These are phyloP conservation scores for Catharus minimus DNA, from an alignment of 2,113 vertebrate genomes.

Conservation along the genomic window DNA sequence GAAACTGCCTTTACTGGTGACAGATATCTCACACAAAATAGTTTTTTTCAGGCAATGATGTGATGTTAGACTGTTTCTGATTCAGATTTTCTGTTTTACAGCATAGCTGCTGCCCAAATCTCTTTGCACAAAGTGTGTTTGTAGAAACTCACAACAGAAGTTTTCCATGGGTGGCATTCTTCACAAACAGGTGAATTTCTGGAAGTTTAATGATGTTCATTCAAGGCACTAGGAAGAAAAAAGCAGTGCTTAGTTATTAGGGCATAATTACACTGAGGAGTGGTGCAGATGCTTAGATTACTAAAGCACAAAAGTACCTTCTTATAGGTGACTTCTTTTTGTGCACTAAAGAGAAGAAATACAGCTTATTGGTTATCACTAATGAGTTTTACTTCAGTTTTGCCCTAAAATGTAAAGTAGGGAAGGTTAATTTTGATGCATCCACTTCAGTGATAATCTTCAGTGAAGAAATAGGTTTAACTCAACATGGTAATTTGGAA, in stretches of 20 bases:
- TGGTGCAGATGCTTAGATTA: not conserved
- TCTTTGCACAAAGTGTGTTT: slow-evolving; percentile 92
- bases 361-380: not conserved
- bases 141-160: slow-evolving; percentile 88
- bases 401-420: not conserved
- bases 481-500: not conserved
- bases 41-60: accelerated
- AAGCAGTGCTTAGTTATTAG: not conserved
- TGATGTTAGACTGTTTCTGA: not conserved
- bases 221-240: not conserved
- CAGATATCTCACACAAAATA: not conserved
- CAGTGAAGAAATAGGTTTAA: not conserved
- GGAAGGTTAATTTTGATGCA: not conserved
- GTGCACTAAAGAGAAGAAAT: not conserved
- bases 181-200: slow-evolving; percentile 86
- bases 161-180: slow-evolving; percentile 90
- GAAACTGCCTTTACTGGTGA: not conserved
- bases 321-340: not conserved
- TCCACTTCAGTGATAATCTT: not conserved
- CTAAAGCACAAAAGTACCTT: not conserved
- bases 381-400: not conserved
- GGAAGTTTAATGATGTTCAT: not conserved
- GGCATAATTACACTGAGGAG: not conserved
- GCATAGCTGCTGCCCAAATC: slow-evolving; percentile 93
- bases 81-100: slow-evolving; percentile 65